A percentile compares a stretch with the other conserved stretches of the same genome.
Evolutionary conservation across 2,888 invertebrate species (phyloP).

Genomic region (Papilio protenor): DNA sequence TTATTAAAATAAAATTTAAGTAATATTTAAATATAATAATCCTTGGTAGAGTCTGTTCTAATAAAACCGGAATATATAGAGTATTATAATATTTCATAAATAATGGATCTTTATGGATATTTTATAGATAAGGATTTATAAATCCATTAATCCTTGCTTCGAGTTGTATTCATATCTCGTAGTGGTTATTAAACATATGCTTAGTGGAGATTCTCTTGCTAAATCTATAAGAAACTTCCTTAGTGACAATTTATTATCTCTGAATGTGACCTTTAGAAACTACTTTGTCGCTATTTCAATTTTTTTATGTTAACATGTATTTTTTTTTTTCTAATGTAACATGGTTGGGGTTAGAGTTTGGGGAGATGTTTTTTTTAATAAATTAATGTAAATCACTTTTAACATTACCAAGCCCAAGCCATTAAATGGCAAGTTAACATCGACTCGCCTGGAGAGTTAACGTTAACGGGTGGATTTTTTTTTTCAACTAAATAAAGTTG

Average conservation of each 20-base stretch:
- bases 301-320: not conserved
- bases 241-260: not conserved
- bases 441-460: not conserved
- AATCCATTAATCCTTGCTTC: not conserved
- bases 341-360: not conserved
- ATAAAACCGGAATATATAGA: no score
- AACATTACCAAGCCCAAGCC: constrained; percentile 9
- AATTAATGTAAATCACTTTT: not conserved
- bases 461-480: not conserved
- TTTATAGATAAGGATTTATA: no score
- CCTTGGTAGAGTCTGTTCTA: not conserved
- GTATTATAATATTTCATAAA: no score
- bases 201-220: not conserved
- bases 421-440: constrained; percentile 14
- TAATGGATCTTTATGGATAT: no score
- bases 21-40: not conserved
- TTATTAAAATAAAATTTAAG: not conserved
- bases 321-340: not conserved
- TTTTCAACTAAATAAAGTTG: not conserved
- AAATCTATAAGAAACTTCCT: not conserved
- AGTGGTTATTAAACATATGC: not conserved
- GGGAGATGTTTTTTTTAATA: not conserved
- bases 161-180: not conserved
- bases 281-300: not conserved
- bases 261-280: not conserved